phyloP scores from a whole-genome alignment of 2,888 invertebrate genomes.

The Drosophila anomelani region DNA sequence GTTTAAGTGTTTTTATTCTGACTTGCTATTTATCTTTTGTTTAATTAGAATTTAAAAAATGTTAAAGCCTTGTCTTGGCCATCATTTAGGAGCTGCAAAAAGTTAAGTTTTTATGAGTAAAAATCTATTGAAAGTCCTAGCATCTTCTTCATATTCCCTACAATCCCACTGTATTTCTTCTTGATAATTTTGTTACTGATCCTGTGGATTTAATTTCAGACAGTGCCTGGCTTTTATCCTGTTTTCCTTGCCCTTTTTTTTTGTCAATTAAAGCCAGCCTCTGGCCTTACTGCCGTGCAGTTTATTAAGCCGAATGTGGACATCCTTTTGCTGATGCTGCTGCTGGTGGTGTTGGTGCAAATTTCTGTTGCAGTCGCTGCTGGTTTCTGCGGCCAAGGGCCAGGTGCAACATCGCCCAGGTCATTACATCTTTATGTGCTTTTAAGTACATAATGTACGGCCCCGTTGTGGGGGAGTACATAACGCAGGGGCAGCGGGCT shows the following conservation, averaged over 20 bases:
- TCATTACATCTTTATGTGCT: conserved; percentile 77
- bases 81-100: neutral
- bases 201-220: neutral
- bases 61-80: neutral
- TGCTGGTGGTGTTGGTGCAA: neutral
- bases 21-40: neutral
- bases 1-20: neutral
- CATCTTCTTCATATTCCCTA: no score
- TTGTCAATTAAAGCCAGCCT: conserved; percentile 81
- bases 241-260: neutral
- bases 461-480: conserved; percentile 23
- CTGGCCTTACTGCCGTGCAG: conserved; percentile 46
- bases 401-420: conserved; percentile 51
- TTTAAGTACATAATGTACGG: conserved; percentile 70
- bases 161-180: neutral
- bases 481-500: conserved; percentile 48
- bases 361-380: conserved; percentile 34
- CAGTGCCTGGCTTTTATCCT: neutral
- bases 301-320: conserved; percentile 63
- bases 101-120: no score
- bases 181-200: neutral
- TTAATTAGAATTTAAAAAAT: no score
- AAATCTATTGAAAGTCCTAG: no score
- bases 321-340: conserved; percentile 19
- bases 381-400: conserved; percentile 39